Percentiles rank a stretch among this genome's conserved stretches.
Evolutionary conservation across 2,113 vertebrate species (phyloP).

Genomic region (Heliornis fulica): DNA sequence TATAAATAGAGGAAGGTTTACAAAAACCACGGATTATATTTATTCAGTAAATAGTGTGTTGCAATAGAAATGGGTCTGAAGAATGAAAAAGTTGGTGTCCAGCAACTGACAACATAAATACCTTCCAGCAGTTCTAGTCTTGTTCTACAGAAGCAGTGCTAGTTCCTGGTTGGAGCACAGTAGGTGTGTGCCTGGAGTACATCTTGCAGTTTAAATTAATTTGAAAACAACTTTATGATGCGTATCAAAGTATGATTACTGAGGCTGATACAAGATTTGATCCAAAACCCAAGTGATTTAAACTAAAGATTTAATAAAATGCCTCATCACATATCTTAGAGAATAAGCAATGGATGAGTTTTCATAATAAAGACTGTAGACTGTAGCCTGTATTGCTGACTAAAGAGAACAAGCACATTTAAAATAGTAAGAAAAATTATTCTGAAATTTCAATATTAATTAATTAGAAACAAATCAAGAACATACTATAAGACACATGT

Average conservation of each 20-base stretch:
- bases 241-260: neutral
- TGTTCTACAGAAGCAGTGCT: neutral
- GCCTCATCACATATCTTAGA: neutral
- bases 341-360: neutral
- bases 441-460: neutral
- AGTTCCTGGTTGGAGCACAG: neutral
- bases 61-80: neutral
- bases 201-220: neutral
- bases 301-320: neutral
- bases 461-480: neutral
- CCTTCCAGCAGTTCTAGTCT: neutral
- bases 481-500: neutral
- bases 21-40: neutral
- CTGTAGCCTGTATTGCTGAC: neutral
- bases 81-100: neutral
- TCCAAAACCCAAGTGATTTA: neutral
- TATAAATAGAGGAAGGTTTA: neutral
- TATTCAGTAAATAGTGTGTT: neutral
- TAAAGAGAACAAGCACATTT: neutral
- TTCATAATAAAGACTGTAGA: neutral
- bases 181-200: neutral
- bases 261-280: neutral
- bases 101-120: neutral
- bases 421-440: neutral
- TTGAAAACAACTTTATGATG: neutral